A percentile compares a stretch with the other conserved stretches of the same genome.
These are phyloP conservation scores for Drosophila sucinea DNA, from an alignment of 1,140 invertebrate species.

Conservation along the genomic window DNA sequence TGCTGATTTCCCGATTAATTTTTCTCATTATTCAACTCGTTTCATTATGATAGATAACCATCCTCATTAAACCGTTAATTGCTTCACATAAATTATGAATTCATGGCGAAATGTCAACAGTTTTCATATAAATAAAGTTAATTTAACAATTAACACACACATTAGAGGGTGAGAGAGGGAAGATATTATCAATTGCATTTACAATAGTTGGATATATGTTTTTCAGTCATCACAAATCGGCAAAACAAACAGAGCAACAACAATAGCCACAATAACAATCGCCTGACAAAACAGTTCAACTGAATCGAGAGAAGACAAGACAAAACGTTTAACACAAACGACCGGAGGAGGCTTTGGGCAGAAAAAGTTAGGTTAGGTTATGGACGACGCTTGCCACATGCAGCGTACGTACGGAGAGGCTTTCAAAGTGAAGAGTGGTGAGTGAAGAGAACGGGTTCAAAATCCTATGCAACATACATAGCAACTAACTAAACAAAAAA, in stretches of 20 bases:
- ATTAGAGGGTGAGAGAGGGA: background rate
- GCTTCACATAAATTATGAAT: constrained; percentile 6
- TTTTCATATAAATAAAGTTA: constrained; percentile 37
- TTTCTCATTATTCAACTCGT: background rate
- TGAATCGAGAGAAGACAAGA: background rate
- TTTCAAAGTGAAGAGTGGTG: constrained; percentile 3
- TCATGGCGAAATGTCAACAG: constrained; percentile 31
- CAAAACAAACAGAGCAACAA: constrained; percentile 42
- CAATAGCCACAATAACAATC: constrained; percentile 43
- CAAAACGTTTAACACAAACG: constrained; percentile 42
- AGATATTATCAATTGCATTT: background rate
- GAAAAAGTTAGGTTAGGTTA: constrained; percentile 80
- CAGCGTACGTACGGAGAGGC: constrained; percentile 13
- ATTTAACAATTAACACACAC: constrained; percentile 63
- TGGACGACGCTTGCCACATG: constrained; percentile 58
- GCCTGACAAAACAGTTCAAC: constrained; percentile 11
- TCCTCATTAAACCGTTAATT: background rate
- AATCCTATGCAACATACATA: constrained; percentile 76
- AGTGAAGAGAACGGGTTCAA: constrained; percentile 72
- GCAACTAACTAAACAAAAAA: constrained; percentile 69
- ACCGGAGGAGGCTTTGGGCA: constrained; percentile 24
- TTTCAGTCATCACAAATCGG: constrained; percentile 30
- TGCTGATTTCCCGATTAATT: too few relatives aligned
- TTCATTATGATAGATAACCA: background rate
- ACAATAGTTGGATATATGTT: constrained; percentile 19